Evolutionary conservation across 2,113 vertebrate genomes (phyloP).

Genomic region (Rallus limicola): DNA sequence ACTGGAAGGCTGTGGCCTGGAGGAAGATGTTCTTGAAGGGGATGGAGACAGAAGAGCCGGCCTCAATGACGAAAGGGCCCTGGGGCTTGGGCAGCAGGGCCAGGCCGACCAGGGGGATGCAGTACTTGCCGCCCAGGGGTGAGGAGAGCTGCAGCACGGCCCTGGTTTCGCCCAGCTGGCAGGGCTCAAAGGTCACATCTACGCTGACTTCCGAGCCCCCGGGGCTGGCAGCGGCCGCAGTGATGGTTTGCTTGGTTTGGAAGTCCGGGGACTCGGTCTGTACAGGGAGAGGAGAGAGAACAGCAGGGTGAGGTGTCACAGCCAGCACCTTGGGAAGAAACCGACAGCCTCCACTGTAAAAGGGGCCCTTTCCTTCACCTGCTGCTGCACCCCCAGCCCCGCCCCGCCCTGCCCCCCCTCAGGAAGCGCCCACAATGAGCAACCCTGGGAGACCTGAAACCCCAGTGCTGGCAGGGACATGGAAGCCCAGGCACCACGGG

Average conservation of each 20-base stretch:
- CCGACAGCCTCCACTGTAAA: accelerated
- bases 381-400: too few relatives aligned
- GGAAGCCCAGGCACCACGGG: not conserved
- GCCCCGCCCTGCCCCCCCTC: too few relatives aligned
- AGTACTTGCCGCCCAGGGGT: constrained; percentile 72
- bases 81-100: constrained; percentile 82
- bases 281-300: not conserved
- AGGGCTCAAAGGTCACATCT: too few relatives aligned
- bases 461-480: too few relatives aligned
- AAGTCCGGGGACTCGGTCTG: constrained; percentile 82
- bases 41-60: constrained; percentile 72
- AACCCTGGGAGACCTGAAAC: not conserved
- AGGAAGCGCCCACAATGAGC: not conserved
- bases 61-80: constrained; percentile 80
- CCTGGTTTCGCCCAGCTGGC: too few relatives aligned
- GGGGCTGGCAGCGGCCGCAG: too few relatives aligned
- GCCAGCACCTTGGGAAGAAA: not conserved
- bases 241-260: constrained; percentile 74
- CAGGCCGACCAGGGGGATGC: constrained; percentile 80
- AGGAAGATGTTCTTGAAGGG: constrained; percentile 89
- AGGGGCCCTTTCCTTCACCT: not conserved
- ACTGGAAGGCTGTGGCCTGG: constrained; percentile 74
- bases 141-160: constrained; percentile 80
- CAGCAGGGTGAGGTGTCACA: not conserved
- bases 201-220: too few relatives aligned